Percentiles rank a stretch among this genome's conserved stretches.
Conservation (phyloP, 92 coral and sea anemone species). For the Zoanthus sansibaricus region DNA sequence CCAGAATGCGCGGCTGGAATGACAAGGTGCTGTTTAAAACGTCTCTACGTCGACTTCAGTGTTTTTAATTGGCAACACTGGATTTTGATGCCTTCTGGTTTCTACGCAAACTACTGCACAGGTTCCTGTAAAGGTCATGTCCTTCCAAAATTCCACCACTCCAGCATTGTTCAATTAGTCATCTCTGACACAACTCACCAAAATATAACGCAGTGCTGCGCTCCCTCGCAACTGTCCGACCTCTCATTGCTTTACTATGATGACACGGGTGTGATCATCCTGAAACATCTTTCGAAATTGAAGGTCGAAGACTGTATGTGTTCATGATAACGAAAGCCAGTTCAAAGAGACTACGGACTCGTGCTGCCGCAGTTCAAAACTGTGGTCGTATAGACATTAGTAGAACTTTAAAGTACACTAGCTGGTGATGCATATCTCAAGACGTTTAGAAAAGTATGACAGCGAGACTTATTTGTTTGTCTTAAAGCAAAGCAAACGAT, state of each 20-base stretch:
- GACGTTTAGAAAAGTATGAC: not conserved
- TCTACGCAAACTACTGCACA: slow-evolving; percentile 71
- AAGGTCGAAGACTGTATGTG: slow-evolving; percentile 73
- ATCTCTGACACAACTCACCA: not conserved
- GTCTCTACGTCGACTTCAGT: slow-evolving; percentile 61
- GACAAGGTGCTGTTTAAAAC: slow-evolving; percentile 64
- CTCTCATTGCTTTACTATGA: slow-evolving; percentile 73
- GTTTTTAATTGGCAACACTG: slow-evolving; percentile 77
- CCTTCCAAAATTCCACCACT: slow-evolving; percentile 47
- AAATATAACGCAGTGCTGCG: slow-evolving; percentile 67
- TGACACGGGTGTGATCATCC: slow-evolving; percentile 48
- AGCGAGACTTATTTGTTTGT: not conserved
- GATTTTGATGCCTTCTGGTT: slow-evolving; percentile 70
- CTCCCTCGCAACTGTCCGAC: slow-evolving; percentile 61
- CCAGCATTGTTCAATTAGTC: slow-evolving; percentile 57
- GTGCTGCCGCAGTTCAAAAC: not conserved
- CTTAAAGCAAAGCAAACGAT: not conserved
- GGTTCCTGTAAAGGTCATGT: slow-evolving; percentile 66
- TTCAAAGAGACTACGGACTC: not conserved
- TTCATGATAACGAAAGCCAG: slow-evolving; percentile 1
- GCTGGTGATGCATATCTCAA: not conserved
- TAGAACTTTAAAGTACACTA: not conserved
- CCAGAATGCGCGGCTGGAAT: slow-evolving; percentile 51
- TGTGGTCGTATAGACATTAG: not conserved
- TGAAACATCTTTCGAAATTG: slow-evolving; percentile 60